Conservation (phyloP, 2,888 invertebrate genomes). For the Ennomos quercinarius region DNA sequence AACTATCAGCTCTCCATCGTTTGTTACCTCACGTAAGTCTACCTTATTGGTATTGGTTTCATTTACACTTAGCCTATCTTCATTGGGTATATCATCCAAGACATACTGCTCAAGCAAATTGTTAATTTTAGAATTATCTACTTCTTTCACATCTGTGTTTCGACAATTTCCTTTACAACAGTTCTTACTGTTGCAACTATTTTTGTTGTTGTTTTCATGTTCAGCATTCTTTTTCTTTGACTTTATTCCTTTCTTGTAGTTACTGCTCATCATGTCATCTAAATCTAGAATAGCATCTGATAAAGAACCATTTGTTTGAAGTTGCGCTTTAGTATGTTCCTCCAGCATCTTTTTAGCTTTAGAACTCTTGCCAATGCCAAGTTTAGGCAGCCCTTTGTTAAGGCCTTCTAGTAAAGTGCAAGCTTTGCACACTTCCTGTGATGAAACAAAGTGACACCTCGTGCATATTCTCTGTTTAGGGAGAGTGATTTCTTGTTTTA, state of each 20-base stretch:
- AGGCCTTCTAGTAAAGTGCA: slow-evolving; percentile 98
- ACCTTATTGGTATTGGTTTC: slow-evolving; percentile 26
- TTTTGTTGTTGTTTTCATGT: slow-evolving; percentile 27
- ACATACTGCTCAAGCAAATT: slow-evolving; percentile 61
- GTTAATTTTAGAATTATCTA: slow-evolving; percentile 59
- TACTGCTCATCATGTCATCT: slow-evolving; percentile 44
- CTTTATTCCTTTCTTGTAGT: slow-evolving; percentile 45
- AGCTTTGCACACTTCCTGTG: slow-evolving; percentile 98
- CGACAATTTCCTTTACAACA: slow-evolving; percentile 54
- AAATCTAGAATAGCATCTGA: slow-evolving; percentile 56
- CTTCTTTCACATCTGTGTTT: slow-evolving; percentile 40
- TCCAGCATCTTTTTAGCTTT: slow-evolving; percentile 89
- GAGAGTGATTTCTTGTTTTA: slow-evolving; percentile 93
- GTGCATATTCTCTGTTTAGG: slow-evolving; percentile 92
- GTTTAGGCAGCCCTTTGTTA: slow-evolving; percentile 95
- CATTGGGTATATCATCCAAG: slow-evolving; percentile 47
- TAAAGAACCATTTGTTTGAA: slow-evolving; percentile 41
- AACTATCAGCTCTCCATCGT: slow-evolving; percentile 50
- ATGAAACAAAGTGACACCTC: slow-evolving; percentile 95
- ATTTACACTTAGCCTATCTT: slow-evolving; percentile 9
- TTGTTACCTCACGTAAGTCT: slow-evolving; percentile 29
- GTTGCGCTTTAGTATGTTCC: slow-evolving; percentile 71
- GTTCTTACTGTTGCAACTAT: slow-evolving; percentile 38
- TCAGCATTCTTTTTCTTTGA: slow-evolving; percentile 45
- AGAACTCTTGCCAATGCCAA: slow-evolving; percentile 96